Conservation (phyloP, 2,113 vertebrate genomes). For the Hirundichthys speculiger region DNA sequence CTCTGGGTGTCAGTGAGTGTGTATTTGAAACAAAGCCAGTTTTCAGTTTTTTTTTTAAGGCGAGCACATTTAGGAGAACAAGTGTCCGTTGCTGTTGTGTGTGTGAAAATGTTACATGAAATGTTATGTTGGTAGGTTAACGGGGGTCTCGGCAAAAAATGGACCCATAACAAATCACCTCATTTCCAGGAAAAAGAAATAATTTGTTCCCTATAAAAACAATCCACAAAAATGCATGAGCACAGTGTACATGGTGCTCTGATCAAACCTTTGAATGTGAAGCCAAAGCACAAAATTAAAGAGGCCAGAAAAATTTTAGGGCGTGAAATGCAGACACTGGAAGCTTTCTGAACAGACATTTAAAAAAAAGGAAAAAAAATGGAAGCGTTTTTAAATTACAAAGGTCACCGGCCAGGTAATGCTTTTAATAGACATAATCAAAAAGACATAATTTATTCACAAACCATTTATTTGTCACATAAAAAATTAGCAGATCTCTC, state of each 20-base stretch:
- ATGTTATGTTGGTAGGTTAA: constrained; percentile 50
- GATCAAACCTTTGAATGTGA: constrained; percentile 36
- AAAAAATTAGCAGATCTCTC: no score
- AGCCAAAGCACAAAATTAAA: constrained; percentile 55
- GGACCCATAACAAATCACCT: constrained; percentile 60
- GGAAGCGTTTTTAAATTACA: no score
- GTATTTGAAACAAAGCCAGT: constrained; percentile 40
- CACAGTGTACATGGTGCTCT: constrained; percentile 28
- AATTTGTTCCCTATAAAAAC: constrained; percentile 76
- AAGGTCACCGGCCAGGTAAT: no score
- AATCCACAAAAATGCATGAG: constrained; percentile 64
- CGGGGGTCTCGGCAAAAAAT: constrained; percentile 51
- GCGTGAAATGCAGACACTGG: constrained; percentile 45
- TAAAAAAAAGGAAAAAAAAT: no score
- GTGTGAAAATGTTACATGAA: constrained; percentile 4
- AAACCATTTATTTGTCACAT: no score
- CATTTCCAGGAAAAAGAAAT: constrained; percentile 69
- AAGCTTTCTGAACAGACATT: no score
- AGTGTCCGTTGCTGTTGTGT: constrained; percentile 2
- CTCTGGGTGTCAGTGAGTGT: constrained; percentile 47
- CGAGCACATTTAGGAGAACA: constrained; percentile 22
- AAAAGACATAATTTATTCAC: no score
- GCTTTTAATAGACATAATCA: no score
- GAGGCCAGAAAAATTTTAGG: constrained; percentile 52
- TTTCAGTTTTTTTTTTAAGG: constrained; percentile 52